Evolutionary conservation across 2,113 vertebrate genomes (phyloP).

Genomic region (Pteruthius melanotis): DNA sequence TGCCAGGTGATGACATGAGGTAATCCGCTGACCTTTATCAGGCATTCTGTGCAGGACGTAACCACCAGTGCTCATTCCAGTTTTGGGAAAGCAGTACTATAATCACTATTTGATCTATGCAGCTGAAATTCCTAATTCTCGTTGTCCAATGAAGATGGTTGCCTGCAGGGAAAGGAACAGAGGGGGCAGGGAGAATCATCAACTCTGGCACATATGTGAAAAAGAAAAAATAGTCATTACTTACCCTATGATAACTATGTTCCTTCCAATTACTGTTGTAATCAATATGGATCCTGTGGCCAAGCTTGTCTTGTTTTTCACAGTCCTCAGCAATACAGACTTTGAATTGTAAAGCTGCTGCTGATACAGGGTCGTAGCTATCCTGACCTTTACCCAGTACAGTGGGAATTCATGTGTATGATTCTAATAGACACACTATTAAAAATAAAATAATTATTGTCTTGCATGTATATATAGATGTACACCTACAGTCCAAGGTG

Average conservation of each 20-base stretch:
- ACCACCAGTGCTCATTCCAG: background rate
- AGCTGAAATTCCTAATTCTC: conserved; percentile 35
- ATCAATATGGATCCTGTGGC: conserved; percentile 59
- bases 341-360: conserved; percentile 48
- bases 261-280: conserved; percentile 57
- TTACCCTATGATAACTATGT: conserved; percentile 53
- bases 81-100: conserved; percentile 3
- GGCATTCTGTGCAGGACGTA: background rate
- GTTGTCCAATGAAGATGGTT: conserved; percentile 5
- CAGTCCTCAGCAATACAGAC: conserved; percentile 15
- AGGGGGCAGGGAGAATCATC: conserved; percentile 1
- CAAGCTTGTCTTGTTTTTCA: conserved; percentile 52
- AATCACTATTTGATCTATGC: conserved; percentile 47
- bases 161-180: conserved; percentile 15
- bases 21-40: conserved; percentile 56
- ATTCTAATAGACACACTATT: conserved; percentile 12
- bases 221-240: conserved; percentile 47
- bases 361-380: conserved; percentile 28
- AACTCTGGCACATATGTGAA: conserved; percentile 45
- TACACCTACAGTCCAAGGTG: background rate
- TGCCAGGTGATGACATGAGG: conserved; percentile 48
- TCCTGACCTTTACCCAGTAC: conserved; percentile 31
- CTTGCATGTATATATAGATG: background rate
- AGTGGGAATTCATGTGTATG: conserved; percentile 15
- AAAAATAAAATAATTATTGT: conserved; percentile 13